Conservation (phyloP, 2,113 vertebrate species). For the Podarcis muralis region DNA sequence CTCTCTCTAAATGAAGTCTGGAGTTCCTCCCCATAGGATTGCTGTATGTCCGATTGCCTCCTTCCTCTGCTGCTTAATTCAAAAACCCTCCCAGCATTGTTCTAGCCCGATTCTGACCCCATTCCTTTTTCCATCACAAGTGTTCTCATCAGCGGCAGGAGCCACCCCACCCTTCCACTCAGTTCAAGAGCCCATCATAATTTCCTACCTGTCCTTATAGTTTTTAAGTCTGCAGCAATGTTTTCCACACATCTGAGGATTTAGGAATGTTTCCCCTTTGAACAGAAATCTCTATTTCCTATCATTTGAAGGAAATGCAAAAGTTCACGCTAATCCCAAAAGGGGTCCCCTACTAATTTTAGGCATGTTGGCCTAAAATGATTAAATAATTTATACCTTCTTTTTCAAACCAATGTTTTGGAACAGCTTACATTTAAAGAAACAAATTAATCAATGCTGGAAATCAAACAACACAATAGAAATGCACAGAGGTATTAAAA, state of each 20-base stretch:
- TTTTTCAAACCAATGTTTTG: neutral
- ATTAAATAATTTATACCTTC: neutral
- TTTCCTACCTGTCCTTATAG: constrained; percentile 31
- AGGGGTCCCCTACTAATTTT: neutral
- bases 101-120: constrained; percentile 18
- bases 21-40: constrained; percentile 32
- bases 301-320: constrained; percentile 19
- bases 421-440: neutral
- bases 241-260: constrained; percentile 38
- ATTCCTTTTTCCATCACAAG: constrained; percentile 41
- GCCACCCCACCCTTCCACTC: constrained; percentile 48
- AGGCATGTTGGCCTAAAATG: neutral
- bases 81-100: constrained; percentile 64
- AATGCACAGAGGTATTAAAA: neutral
- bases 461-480: neutral
- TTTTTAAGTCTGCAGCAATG: neutral
- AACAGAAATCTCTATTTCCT: neutral
- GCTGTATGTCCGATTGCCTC: constrained; percentile 34
- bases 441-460: neutral
- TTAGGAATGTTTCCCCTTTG: constrained; percentile 37
- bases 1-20: constrained; percentile 41
- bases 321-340: neutral
- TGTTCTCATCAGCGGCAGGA: constrained; percentile 8
- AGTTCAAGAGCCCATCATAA: neutral
- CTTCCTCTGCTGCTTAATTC: constrained; percentile 19